Evolutionary conservation across 2,797 vertebrate species (phyloP).

Genomic region (Ctenosaura bakeri): DNA sequence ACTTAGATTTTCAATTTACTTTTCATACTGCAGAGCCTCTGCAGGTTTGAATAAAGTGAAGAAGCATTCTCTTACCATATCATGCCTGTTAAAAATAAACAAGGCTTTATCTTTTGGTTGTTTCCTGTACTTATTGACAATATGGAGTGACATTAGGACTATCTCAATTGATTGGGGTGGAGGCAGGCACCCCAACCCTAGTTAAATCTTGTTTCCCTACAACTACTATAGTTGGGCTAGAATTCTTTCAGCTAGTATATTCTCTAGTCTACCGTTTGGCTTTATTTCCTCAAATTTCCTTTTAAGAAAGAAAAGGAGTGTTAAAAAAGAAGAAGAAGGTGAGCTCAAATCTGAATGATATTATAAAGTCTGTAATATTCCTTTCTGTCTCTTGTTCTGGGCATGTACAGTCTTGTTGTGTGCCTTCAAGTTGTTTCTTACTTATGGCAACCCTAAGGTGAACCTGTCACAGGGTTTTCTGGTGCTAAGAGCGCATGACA

Average conservation of each 20-base stretch:
- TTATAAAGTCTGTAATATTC: neutral
- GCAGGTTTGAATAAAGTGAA: neutral
- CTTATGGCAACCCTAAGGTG: too few species aligned
- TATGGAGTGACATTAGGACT: neutral
- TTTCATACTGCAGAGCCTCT: neutral
- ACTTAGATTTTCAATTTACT: neutral
- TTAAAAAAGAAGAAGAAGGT: too few species aligned
- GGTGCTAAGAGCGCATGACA: too few species aligned
- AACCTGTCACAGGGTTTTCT: too few species aligned
- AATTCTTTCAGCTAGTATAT: neutral
- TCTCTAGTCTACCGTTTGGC: neutral
- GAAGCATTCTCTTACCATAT: conserved; percentile 2
- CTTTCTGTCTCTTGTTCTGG: neutral
- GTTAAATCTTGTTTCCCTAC: neutral
- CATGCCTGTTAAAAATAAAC: neutral
- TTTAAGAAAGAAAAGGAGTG: neutral
- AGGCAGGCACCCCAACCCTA: too few species aligned
- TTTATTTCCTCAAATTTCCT: neutral
- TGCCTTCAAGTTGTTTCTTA: too few species aligned
- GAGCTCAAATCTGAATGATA: neutral
- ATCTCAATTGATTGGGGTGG: neutral
- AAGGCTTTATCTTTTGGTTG: neutral
- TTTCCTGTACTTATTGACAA: neutral
- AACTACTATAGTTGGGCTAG: neutral
- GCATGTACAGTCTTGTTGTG: neutral